phyloP scores from a whole-genome alignment of 1,140 invertebrate genomes.

The Spodoptera litura region DNA sequence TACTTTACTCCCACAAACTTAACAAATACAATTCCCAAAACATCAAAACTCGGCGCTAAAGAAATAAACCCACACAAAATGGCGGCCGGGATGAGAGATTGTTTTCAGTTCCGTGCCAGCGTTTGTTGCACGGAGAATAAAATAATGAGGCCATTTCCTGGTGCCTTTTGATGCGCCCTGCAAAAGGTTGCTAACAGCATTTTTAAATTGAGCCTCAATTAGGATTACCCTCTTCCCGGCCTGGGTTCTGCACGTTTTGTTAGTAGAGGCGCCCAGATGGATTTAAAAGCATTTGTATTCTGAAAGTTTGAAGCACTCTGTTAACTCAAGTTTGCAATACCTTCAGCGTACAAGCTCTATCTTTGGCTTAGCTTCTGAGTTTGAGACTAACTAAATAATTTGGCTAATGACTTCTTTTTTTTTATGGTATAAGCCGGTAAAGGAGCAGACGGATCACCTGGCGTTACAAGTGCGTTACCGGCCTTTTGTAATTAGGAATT shows the following conservation, averaged over 20 bases:
- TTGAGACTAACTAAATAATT: constrained; percentile 5
- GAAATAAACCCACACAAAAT: neutral
- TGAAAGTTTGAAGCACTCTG: constrained; percentile 24
- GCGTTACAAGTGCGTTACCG: no score
- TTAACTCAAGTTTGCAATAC: constrained; percentile 5
- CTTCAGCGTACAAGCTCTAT: constrained; percentile 8
- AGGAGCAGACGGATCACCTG: no score
- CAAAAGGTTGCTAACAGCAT: constrained; percentile 14
- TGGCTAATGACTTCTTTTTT: no score
- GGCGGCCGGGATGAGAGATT: constrained; percentile 21
- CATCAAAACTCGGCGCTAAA: neutral
- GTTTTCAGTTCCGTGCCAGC: constrained; percentile 32
- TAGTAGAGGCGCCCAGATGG: constrained; percentile 8
- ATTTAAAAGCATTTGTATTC: constrained; percentile 35
- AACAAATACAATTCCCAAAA: constrained; percentile 1
- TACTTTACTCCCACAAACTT: neutral
- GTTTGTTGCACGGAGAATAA: constrained; percentile 35
- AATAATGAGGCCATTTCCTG: constrained; percentile 46
- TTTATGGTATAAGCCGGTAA: no score
- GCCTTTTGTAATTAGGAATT: no score
- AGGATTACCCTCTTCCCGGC: neutral
- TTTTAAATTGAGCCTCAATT: constrained; percentile 46
- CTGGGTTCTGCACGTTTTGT: neutral
- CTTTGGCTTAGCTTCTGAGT: neutral
- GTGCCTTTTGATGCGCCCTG: constrained; percentile 37